Percentiles rank a stretch among this genome's conserved stretches.
Conservation (phyloP, 2,888 invertebrate genomes). For the Hololepta plana region DNA sequence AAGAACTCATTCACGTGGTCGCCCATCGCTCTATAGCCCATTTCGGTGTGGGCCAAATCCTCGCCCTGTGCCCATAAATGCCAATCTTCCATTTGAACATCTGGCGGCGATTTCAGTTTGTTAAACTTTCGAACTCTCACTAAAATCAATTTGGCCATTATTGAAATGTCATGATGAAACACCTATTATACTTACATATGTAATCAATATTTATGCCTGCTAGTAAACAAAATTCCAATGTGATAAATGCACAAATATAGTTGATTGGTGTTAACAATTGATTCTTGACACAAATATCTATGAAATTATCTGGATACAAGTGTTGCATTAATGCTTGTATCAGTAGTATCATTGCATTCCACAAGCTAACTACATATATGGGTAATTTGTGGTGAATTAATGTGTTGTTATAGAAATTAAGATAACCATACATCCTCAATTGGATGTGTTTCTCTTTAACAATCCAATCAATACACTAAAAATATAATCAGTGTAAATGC, state of each 20-base stretch:
- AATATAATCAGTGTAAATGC: too few relatives aligned
- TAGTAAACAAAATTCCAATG: slow-evolving; percentile 32
- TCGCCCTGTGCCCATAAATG: slow-evolving; percentile 30
- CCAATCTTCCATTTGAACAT: slow-evolving; percentile 44
- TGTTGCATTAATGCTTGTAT: slow-evolving; percentile 37
- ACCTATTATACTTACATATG: slow-evolving; percentile 28
- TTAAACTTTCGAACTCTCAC: slow-evolving; percentile 43
- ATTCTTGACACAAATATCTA: slow-evolving; percentile 30
- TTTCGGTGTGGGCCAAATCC: slow-evolving; percentile 29
- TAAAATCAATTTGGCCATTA: slow-evolving; percentile 24
- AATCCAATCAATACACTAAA: slow-evolving; percentile 37
- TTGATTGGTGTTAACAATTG: slow-evolving; percentile 34
- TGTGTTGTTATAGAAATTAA: slow-evolving; percentile 47
- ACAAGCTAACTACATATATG: slow-evolving; percentile 41
- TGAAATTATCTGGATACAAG: slow-evolving; percentile 33
- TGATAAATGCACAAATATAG: slow-evolving; percentile 36
- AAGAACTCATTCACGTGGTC: slow-evolving; percentile 38
- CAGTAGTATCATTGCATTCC: slow-evolving; percentile 37
- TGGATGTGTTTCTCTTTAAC: slow-evolving; percentile 39
- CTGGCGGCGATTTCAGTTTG: slow-evolving; percentile 35
- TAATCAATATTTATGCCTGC: slow-evolving; percentile 32
- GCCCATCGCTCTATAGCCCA: slow-evolving; percentile 30
- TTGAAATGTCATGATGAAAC: too few relatives aligned
- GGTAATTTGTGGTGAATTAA: slow-evolving; percentile 39
- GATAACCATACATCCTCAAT: slow-evolving; percentile 43